Conservation (phyloP, 2,797 vertebrate species). For the Sarcophilus harrisii region DNA sequence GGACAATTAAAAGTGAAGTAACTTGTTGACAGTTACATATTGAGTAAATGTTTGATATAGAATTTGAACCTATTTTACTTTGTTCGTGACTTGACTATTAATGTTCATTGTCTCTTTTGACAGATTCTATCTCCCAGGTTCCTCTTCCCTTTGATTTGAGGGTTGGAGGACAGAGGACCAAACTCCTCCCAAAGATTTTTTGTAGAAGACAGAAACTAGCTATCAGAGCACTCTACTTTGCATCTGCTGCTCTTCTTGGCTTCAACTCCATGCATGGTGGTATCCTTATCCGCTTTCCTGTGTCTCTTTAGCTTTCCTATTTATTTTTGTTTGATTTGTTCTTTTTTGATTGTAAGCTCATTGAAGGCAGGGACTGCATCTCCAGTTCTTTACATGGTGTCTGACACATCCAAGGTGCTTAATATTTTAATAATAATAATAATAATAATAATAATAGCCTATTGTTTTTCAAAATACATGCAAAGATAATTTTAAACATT, state of each 20-base stretch:
- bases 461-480: too few species aligned
- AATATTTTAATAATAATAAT: not conserved
- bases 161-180: not conserved
- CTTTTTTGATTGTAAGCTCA: not conserved
- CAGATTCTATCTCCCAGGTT: not conserved
- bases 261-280: not conserved
- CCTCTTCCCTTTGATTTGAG: not conserved
- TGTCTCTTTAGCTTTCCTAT: not conserved
- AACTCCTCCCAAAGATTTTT: not conserved
- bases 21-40: not conserved
- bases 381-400: not conserved
- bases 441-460: too few species aligned
- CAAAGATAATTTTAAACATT: too few species aligned
- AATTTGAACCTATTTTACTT: not conserved
- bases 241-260: not conserved
- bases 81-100: not conserved
- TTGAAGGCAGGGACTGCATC: not conserved
- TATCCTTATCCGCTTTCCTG: not conserved
- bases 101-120: not conserved
- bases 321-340: not conserved
- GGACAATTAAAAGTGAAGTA: not conserved
- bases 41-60: not conserved
- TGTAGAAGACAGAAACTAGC: not conserved
- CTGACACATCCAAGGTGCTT: not conserved
- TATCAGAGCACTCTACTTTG: not conserved